Base-by-base conservation (phyloP, 2,888 invertebrate species). In the Thereva nobilitata region DNA sequence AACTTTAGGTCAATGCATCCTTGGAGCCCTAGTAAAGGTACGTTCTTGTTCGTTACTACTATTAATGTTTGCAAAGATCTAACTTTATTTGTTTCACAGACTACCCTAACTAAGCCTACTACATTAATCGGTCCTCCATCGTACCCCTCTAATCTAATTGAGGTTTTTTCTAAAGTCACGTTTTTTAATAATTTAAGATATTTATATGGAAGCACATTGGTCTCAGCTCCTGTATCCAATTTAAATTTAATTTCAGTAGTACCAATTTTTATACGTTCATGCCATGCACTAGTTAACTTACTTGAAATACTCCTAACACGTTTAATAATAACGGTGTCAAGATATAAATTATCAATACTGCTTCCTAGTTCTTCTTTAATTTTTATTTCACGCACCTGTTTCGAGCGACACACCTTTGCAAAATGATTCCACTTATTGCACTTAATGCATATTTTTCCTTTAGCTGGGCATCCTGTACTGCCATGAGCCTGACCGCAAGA, bases 1-100 rank as follows among this genome's bases (percentile, higher is more conserved):
- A 69, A 61, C 7, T 56, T 64, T 5, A 67, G 50, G 23, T 65
- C 9, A 12, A 50, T 23, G 55, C 69, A 68, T 1, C 53, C 38
- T 45, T 63, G 38, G 5, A 8, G 57, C 37, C 61, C 67, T 12
- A 66, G 56, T 38, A 65, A 37, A 41, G 44, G 57, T 23, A 57
- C 12, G 5, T n/a, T 38, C 4, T 41, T n/a, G 6, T 35, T 2
- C 4, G 8, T 9, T n/a, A 40, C 40, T 10, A 54, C 7, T 1
- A 9, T 1, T 40, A 40, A 54, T 4, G 8, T 41, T 54, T 59
- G 47, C 23, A 41, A 10, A 4, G 5, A 40, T 10, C 9, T 9
- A 40, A 12, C 41, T 40, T 54, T 40, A 10, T 40, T 10, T 54
- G 7, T 37, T 5, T 9, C 54, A 10, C 12, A 38, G 6, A 37